A percentile compares a stretch with the other conserved stretches of the same genome.
These are phyloP conservation scores for Muscicapa striata DNA, from an alignment of 2,797 vertebrate genomes.

Conservation along the genomic window DNA sequence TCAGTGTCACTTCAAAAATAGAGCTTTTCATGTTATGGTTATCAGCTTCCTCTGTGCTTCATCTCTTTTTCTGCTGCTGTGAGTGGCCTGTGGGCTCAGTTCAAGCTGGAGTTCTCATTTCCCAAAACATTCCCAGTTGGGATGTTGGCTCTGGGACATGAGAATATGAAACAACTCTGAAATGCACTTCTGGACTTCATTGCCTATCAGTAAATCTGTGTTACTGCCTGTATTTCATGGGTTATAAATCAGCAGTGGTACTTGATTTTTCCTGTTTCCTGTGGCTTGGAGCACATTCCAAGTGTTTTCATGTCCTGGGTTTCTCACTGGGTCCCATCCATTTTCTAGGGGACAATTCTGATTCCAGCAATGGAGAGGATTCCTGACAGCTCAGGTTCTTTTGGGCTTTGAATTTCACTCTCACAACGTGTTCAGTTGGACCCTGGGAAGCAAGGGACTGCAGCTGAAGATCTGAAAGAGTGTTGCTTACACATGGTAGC, in stretches of 20 bases:
- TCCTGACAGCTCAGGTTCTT: neutral
- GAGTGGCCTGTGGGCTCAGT: neutral
- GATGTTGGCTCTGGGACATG: neutral
- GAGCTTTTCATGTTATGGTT: neutral
- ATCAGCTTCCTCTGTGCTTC: neutral
- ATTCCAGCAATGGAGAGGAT: neutral
- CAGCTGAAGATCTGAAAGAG: neutral
- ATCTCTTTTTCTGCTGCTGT: neutral
- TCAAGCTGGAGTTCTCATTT: neutral
- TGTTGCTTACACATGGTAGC: neutral
- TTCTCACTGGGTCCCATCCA: neutral
- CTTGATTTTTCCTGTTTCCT: neutral
- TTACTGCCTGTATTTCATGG: neutral
- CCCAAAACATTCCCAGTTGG: neutral
- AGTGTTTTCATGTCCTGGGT: neutral
- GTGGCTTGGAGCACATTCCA: slow-evolving; percentile 4
- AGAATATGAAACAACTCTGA: neutral
- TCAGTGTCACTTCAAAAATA: neutral
- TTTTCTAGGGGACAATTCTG: neutral
- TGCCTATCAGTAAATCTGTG: neutral
- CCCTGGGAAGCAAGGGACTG: neutral
- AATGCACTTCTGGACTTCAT: neutral
- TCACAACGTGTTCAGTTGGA: neutral
- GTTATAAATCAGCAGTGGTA: slow-evolving; percentile 15
- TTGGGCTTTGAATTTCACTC: neutral